These are phyloP conservation scores for Psittacula derbiana DNA, from an alignment of 2,797 vertebrate genomes.

Conservation along the genomic window DNA sequence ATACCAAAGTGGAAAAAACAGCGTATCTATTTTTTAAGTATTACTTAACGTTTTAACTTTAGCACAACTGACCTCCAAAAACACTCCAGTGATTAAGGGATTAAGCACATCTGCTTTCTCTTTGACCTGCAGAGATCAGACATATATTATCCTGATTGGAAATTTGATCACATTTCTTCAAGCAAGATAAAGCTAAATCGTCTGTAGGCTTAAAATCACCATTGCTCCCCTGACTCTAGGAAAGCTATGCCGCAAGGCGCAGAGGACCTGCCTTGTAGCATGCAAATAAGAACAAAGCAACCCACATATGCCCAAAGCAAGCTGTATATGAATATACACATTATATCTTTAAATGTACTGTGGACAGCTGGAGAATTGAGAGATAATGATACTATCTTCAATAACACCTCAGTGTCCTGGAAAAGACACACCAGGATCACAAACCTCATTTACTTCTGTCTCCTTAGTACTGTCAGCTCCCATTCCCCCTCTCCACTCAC, in stretches of 20 bases:
- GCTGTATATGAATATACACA: neutral
- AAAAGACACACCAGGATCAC: neutral
- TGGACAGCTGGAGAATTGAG: neutral
- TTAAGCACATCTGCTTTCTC: slow-evolving; percentile 94
- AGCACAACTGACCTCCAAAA: slow-evolving; percentile 90
- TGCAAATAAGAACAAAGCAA: neutral
- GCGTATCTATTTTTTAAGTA: neutral
- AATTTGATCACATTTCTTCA: slow-evolving; percentile 40
- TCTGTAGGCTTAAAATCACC: slow-evolving; percentile 3
- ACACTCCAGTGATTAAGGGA: slow-evolving; percentile 95
- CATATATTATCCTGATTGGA: slow-evolving; percentile 44
- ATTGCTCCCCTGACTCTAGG: neutral
- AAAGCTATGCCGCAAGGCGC: neutral
- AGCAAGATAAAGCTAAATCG: slow-evolving; percentile 28
- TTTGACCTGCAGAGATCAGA: slow-evolving; percentile 80
- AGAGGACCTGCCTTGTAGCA: neutral
- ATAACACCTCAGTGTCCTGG: neutral
- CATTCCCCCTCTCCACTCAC: neutral
- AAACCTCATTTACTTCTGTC: neutral
- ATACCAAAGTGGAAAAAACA: neutral
- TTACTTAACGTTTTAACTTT: slow-evolving; percentile 25
- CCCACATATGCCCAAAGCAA: neutral
- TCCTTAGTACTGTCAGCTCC: neutral
- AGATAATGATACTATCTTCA: neutral
- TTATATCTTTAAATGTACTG: neutral